A percentile compares a stretch with the other conserved stretches of the same genome.
phyloP scores from a whole-genome alignment of 2,888 invertebrate genomes.

The Athalia rosae region DNA sequence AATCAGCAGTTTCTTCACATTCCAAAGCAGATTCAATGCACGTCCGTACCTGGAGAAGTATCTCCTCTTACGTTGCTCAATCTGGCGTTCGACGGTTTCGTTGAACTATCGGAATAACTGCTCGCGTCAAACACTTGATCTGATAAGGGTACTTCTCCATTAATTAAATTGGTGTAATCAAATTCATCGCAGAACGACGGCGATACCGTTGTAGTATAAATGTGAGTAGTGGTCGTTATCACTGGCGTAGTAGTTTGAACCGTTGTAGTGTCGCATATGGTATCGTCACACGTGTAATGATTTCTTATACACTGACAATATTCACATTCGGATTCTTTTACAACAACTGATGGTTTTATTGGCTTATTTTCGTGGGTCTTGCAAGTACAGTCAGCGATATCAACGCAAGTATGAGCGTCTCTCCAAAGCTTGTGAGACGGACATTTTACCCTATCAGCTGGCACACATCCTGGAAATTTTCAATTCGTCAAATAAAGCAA shows the following conservation, averaged over 20 bases:
- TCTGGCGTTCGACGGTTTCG: slow-evolving; percentile 25
- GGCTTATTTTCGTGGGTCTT: slow-evolving; percentile 78
- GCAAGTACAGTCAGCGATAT: slow-evolving; percentile 85
- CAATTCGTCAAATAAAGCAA: slow-evolving; percentile 3
- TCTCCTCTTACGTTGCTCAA: not conserved
- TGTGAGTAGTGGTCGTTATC: slow-evolving; percentile 43
- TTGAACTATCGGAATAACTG: not conserved
- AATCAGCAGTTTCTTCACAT: not conserved
- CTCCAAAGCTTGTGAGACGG: slow-evolving; percentile 80
- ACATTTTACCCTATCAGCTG: slow-evolving; percentile 72
- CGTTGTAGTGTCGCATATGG: slow-evolving; percentile 70
- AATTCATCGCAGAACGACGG: slow-evolving; percentile 14
- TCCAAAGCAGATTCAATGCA: not conserved
- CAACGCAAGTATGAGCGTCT: slow-evolving; percentile 84
- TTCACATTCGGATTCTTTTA: slow-evolving; percentile 79
- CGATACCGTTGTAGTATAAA: not conserved
- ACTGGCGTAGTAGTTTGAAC: slow-evolving; percentile 47
- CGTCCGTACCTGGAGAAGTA: slow-evolving; percentile 3
- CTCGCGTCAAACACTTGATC: slow-evolving; percentile 26
- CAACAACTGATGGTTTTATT: slow-evolving; percentile 83
- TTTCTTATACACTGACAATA: slow-evolving; percentile 89
- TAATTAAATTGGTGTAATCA: slow-evolving; percentile 11
- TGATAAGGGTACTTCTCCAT: not conserved
- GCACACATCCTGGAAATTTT: slow-evolving; percentile 55
- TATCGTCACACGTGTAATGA: slow-evolving; percentile 81